Evolutionary conservation across 1,140 invertebrate genomes (phyloP), one percentile per base, ranked within the genome.

Genomic region (Anoplophora glabripennis): DNA sequence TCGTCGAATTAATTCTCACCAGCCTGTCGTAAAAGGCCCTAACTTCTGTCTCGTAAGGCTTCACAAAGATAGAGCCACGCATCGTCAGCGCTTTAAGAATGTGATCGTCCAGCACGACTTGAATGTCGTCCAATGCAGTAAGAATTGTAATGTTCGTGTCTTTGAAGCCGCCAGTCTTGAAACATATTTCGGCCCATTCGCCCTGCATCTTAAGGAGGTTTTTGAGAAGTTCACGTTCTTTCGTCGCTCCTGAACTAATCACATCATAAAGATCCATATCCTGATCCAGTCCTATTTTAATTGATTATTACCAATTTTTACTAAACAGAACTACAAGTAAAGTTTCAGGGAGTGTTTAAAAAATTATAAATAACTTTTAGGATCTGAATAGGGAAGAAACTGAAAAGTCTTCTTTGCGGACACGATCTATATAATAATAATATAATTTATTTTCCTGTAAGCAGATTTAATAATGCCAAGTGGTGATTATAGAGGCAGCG

Each of bases 61-160:
- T 93, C 28, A 94, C 91, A 76, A 94, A 96, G 1, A 92, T 90
- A 0, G 92, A 95, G 5, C 92, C 91, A 65, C 91, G 82, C 89
- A 96, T 95, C 0, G 87, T 86, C 68, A 94, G 83, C 8, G 91
- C 91, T 76, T 93, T 93, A 1, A 94, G 82, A 46, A 94, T 88
- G 68, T 96, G 93, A 72, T 95, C 92, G 74, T 96, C 93, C 9
- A 96, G 77, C 33, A 94, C 36, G 8, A 64, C 57, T 77, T 94
- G 89, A 66, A 95, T 87, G 66, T 95, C 92, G 75, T 95, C 92
- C 33, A 94, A 75, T 34, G 85, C 85, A 7, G 85, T 86, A 11
- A 96, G 77, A 72, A 95, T 93, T 56, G 78, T 78, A 2, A 91
- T 87, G 1, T 86, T 87, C 7, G 88, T 89, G 67, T 94, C 89